Conservation (phyloP, 2,797 vertebrate species). For the Cynodonichthys magdalenae region DNA sequence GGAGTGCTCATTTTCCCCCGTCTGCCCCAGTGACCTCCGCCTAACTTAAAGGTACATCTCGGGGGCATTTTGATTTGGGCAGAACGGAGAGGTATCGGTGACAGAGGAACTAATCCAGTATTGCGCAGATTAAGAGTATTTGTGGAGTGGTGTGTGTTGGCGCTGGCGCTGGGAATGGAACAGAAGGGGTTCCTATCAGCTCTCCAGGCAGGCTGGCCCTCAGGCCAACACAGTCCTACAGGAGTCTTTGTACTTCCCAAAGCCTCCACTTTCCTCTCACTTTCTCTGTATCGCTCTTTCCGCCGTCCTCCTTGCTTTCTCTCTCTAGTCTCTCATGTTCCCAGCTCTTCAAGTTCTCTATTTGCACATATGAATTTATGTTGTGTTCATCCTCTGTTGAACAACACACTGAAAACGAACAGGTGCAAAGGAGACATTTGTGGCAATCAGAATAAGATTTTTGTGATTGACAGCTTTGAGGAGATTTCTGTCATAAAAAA, state of each 20-base stretch:
- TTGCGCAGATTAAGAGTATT: conserved; percentile 86
- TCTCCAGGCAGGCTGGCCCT: conserved; percentile 83
- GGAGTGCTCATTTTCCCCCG: conserved; percentile 72
- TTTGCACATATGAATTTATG: conserved; percentile 37
- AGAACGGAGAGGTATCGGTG: conserved; percentile 83
- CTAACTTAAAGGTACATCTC: conserved; percentile 86
- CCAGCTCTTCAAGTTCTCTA: conserved; percentile 35
- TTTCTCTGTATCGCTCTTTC: conserved; percentile 61
- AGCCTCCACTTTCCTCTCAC: conserved; percentile 71
- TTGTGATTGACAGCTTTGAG: background rate
- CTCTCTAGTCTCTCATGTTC: conserved; percentile 57
- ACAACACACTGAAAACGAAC: conserved; percentile 11
- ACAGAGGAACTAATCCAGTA: conserved; percentile 87
- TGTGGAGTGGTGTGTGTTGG: conserved; percentile 78
- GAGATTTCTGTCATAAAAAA: background rate
- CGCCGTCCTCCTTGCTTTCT: conserved; percentile 43
- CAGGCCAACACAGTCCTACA: conserved; percentile 81
- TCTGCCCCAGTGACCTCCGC: conserved; percentile 81
- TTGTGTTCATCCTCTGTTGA: conserved; percentile 35
- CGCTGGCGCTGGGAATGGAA: conserved; percentile 65
- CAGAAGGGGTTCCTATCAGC: conserved; percentile 80
- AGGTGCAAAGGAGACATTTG: conserved; percentile 15
- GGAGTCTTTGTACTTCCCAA: conserved; percentile 85
- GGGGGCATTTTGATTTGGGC: conserved; percentile 82
- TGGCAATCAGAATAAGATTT: background rate